Evolutionary conservation across 2,113 vertebrate genomes (phyloP), one percentile per base, ranked within the genome.

Genomic region (Eurystomus gularis): DNA sequence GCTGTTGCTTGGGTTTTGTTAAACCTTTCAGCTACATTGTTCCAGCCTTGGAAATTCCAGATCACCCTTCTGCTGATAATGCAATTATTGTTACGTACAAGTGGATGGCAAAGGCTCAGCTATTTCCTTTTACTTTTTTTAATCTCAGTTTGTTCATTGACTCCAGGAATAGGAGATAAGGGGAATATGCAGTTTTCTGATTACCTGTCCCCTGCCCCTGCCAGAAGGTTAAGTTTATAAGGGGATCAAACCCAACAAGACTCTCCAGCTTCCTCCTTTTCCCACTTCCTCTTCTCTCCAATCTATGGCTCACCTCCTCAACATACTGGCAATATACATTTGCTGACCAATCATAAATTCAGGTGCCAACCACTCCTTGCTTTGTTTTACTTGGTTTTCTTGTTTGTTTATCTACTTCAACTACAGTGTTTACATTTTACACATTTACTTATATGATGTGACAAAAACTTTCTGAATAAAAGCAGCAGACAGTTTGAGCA

Each of bases 31-130:
- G 75, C 25, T 73, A 46, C 65, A 14, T 14, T 88, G 68, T 58
- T 92, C 35, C 65, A 91, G 58, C 84, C 87, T 88, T 89, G 87
- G 90, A 94, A 92, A 93, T 49, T 76, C 73, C 52, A 82, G 40
- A 33, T 82, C 62, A 76, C 20, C 33, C 37, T 66, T 83, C 17
- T 79, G 37, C 11, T 82, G 57, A 26, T 54, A 80, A 87, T 86
- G 62, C 91, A 18, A 60, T 92, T 73, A 93, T 64, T 80, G 15
- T 60, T 92, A 68, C 81, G 61, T 40, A 51, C 11, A 17, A 86
- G 49, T 52, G 61, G 46, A 68, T 4, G 33, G 35, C 66, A 96
- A 88, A 62, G 39, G 57, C 37, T 87, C 24, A 72, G 37, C 13
- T 60, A 14, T 95, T 94, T 42, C 31, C 18, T 65, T 79, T 33